These are phyloP conservation scores for Apogon hyalosoma DNA, from an alignment of 2,797 vertebrate genomes.

Conservation along the genomic window DNA sequence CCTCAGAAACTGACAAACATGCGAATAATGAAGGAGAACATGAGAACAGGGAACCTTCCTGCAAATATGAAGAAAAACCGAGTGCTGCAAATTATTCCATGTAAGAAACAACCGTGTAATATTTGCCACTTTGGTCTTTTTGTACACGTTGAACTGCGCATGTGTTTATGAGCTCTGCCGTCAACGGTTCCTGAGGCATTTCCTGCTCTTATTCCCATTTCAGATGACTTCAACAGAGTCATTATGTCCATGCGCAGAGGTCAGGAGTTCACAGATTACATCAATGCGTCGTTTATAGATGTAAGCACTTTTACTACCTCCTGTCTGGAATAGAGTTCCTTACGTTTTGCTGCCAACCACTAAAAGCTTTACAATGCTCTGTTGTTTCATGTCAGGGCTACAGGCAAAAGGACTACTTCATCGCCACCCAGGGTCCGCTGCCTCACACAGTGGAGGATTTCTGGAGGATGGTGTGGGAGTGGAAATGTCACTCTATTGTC, in stretches of 20 bases:
- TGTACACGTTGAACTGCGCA: neutral
- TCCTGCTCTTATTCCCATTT: slow-evolving; percentile 20
- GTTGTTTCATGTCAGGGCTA: slow-evolving; percentile 86
- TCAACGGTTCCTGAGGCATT: slow-evolving; percentile 9
- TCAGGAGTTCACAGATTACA: slow-evolving; percentile 95
- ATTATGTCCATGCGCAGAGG: slow-evolving; percentile 98
- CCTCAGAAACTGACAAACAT: slow-evolving; percentile 95
- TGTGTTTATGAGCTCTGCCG: slow-evolving; percentile 11
- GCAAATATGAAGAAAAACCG: slow-evolving; percentile 99
- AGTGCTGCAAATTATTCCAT: slow-evolving; percentile 98
- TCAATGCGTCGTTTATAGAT: slow-evolving; percentile 97
- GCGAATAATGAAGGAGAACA: slow-evolving; percentile 98
- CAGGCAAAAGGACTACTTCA: slow-evolving; percentile 97
- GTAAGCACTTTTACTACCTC: slow-evolving; percentile 77
- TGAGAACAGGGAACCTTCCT: slow-evolving; percentile 95
- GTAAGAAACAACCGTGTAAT: slow-evolving; percentile 79
- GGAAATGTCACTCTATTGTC: slow-evolving; percentile 96
- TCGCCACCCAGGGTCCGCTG: slow-evolving; percentile 95
- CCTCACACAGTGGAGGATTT: slow-evolving; percentile 95
- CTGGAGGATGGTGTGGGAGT: slow-evolving; percentile 99
- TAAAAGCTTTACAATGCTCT: neutral
- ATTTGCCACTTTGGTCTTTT: neutral
- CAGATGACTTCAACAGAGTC: slow-evolving; percentile 98
- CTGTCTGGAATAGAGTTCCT: neutral
- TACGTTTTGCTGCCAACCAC: neutral